phyloP scores from a whole-genome alignment of 2,797 vertebrate species.

The Pipistrellus pygmaeus region DNA sequence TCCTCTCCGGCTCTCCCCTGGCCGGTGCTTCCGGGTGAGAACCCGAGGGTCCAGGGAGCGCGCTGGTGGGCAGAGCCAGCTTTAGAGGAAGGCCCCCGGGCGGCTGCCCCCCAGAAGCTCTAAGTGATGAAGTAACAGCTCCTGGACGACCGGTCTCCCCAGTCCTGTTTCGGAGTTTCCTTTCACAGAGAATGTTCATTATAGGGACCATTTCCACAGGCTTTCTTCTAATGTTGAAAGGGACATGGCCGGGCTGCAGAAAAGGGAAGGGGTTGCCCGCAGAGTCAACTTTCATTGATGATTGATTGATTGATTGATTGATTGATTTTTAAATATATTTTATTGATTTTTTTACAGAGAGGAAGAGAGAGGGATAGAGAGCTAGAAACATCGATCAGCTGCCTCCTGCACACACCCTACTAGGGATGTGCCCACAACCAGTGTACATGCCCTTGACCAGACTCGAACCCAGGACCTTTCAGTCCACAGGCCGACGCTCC shows the following conservation, averaged over 20 bases:
- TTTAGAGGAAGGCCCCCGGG: background rate
- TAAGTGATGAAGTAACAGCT: background rate
- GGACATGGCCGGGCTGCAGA: background rate
- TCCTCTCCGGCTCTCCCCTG: background rate
- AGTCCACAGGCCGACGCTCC: too few species aligned
- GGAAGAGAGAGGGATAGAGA: too few species aligned
- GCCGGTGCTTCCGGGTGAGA: background rate
- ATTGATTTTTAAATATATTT: too few species aligned
- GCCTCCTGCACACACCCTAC: too few species aligned
- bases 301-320: too few species aligned
- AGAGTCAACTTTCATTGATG: slow-evolving; percentile 24
- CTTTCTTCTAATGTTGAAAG: background rate
- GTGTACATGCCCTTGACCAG: too few species aligned
- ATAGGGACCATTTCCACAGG: background rate
- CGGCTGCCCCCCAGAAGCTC: background rate
- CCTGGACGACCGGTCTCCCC: background rate
- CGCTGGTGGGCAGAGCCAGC: background rate
- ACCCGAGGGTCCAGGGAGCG: background rate
- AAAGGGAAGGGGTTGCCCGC: background rate
- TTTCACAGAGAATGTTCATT: background rate
- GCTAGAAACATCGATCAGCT: too few species aligned
- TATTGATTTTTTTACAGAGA: too few species aligned
- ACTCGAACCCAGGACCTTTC: too few species aligned
- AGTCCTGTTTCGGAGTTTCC: background rate
- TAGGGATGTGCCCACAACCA: too few species aligned